Evolutionary conservation across 2,888 invertebrate species (phyloP).

Genomic region (Drosophila meridionalis): DNA sequence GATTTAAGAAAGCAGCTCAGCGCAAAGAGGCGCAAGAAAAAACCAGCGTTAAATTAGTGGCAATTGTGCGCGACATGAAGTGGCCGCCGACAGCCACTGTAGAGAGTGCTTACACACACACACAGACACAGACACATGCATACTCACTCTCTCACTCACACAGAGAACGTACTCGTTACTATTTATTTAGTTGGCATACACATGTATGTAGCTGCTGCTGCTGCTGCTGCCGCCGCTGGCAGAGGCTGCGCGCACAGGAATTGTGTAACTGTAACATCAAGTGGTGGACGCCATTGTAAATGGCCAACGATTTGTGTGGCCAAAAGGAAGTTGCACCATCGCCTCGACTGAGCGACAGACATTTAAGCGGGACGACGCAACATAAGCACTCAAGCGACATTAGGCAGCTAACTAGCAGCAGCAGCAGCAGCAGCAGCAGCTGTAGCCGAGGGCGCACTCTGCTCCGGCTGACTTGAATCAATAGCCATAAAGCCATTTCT

Average conservation of each 20-base stretch:
- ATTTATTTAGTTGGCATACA: conserved; percentile 69
- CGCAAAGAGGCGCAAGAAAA: conserved; percentile 57
- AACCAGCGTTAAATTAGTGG: conserved; percentile 77
- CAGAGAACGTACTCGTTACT: conserved; percentile 52
- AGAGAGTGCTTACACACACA: conserved; percentile 39
- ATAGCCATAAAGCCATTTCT: background rate
- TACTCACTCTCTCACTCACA: conserved; percentile 14
- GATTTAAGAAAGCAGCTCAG: conserved; percentile 73
- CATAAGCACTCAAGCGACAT: conserved; percentile 37
- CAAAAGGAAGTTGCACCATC: conserved; percentile 46
- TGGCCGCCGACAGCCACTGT: conserved; percentile 54
- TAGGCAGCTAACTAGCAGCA: conserved; percentile 18
- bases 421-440: background rate
- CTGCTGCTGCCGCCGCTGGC: background rate
- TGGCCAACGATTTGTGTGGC: conserved; percentile 72
- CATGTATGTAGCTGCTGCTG: conserved; percentile 29
- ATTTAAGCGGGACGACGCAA: conserved; percentile 17
- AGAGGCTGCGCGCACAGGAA: conserved; percentile 24
- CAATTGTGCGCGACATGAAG: conserved; percentile 77
- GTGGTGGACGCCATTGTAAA: conserved; percentile 52
- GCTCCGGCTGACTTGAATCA: conserved; percentile 3
- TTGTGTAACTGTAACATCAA: conserved; percentile 53
- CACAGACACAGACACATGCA: conserved; percentile 2
- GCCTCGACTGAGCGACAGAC: conserved; percentile 17
- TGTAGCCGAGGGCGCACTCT: background rate